phyloP scores from a whole-genome alignment of 2,113 vertebrate species.

The Cyanoliseus patagonus region DNA sequence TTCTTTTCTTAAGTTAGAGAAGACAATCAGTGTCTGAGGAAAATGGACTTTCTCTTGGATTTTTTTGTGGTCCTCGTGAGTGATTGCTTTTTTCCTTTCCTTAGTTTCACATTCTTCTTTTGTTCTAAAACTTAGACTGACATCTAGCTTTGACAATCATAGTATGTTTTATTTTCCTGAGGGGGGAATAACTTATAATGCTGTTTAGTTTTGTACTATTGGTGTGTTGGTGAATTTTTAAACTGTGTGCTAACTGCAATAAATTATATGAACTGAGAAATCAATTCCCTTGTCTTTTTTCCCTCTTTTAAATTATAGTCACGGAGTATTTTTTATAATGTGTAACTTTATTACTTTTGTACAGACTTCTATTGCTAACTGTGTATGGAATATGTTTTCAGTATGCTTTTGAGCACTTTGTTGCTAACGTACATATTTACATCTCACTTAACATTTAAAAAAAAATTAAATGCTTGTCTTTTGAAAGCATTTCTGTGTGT shows the following conservation, averaged over 20 bases:
- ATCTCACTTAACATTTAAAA: constrained; percentile 61
- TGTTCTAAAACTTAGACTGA: constrained; percentile 94
- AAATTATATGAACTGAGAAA: constrained; percentile 97
- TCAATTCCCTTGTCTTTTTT: constrained; percentile 74
- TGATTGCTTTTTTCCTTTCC: constrained; percentile 89
- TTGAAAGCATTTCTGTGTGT: constrained; percentile 67
- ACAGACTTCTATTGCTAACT: constrained; percentile 59
- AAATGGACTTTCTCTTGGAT: constrained; percentile 86
- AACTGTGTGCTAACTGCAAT: constrained; percentile 99
- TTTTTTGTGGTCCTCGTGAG: constrained; percentile 86
- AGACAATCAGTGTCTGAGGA: constrained; percentile 97
- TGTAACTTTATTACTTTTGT: constrained; percentile 66
- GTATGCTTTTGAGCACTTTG: constrained; percentile 56
- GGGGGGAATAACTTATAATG: constrained; percentile 98
- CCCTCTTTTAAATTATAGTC: constrained; percentile 67
- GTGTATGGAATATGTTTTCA: constrained; percentile 60
- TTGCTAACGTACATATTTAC: constrained; percentile 59
- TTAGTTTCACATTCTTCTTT: constrained; percentile 87
- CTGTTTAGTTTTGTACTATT: constrained; percentile 99
- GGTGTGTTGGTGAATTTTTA: constrained; percentile 99
- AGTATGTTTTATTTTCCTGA: constrained; percentile 98
- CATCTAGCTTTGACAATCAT: constrained; percentile 99
- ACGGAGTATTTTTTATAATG: constrained; percentile 33
- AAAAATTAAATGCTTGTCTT: constrained; percentile 68
- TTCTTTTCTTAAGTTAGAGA: constrained; percentile 85